Base-by-base conservation (phyloP, 2,888 invertebrate genomes). In the Stegophylla sp. region DNA sequence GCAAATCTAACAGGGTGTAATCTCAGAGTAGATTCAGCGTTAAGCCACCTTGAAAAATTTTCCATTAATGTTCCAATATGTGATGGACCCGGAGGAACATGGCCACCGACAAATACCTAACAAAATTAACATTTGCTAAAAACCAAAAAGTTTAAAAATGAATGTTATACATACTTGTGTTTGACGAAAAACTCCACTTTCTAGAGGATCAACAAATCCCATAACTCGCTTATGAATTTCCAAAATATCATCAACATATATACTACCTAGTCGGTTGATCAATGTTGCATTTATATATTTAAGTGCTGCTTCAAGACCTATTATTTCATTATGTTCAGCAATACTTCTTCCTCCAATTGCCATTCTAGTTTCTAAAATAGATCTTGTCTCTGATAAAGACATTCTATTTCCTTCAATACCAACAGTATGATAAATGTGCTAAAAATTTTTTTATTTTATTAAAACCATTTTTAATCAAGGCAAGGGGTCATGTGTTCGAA, bases 391-490 rank as follows among this genome's bases (percentile, higher is more conserved):
- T 28, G 93, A 92, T 61, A 98, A 88, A 3, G 95, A 94, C 93
- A 99, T 94, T 0, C 98, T 98, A 86, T 98, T 98, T 0, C 98
- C 98, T 88, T 98, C 98, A 83, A 98, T 96, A 34, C 95, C 98
- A 26, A 96, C 97, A 0, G 97, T 96, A 86, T 98, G 98, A 87
- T 97, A 97, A 83, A 98, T 96, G 86, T 98, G 96, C 84, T 89
- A 87, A 51, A 84, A 84, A 41, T 81, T n/a, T n/a, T n/a, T n/a
- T n/a, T n/a, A n/a, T n/a, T n/a, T n/a, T n/a, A 51, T 61, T 59
- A 43, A 20, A 23, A 59, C 15, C 48, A 41, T 56, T 43, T 69
- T 69, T 20, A 75, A 82, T 51, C 7, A 5, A 34, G 7, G 34
- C 34, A 34, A n/a, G n/a, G n/a, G n/a, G n/a, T n/a, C n/a, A n/a